A percentile compares a stretch with the other conserved stretches of the same genome.
These are phyloP conservation scores for Salvelinus fontinalis DNA, from an alignment of 2,113 vertebrate genomes.

Conservation along the genomic window DNA sequence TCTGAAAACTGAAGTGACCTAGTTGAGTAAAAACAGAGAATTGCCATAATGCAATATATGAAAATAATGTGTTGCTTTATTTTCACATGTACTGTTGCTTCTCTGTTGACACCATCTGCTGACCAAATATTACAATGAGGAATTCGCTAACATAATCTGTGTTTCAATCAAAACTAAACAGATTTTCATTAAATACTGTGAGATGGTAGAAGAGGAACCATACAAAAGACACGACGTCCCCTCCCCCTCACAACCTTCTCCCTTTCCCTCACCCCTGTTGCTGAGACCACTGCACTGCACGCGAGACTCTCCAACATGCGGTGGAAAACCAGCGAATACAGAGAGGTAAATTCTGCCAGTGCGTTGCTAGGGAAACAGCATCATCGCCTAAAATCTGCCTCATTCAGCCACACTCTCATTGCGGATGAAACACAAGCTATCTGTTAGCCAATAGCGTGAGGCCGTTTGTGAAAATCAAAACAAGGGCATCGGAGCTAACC, in stretches of 20 bases:
- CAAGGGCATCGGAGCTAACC: background rate
- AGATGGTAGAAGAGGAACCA: slow-evolving; percentile 32
- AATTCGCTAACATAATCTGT: slow-evolving; percentile 29
- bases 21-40: slow-evolving; percentile 49
- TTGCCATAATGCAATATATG: slow-evolving; percentile 32
- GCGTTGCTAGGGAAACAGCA: slow-evolving; percentile 72
- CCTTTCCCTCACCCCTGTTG: slow-evolving; percentile 51
- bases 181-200: slow-evolving; percentile 51
- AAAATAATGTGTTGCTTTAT: slow-evolving; percentile 52
- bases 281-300: slow-evolving; percentile 54
- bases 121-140: slow-evolving; percentile 6
- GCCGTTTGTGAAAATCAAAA: background rate
- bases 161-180: slow-evolving; percentile 32
- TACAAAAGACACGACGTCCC: slow-evolving; percentile 49
- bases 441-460: slow-evolving; percentile 18
- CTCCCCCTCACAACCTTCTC: slow-evolving; percentile 43
- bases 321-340: slow-evolving; percentile 56
- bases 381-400: slow-evolving; percentile 36
- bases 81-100: slow-evolving; percentile 14
- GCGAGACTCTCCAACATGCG: slow-evolving; percentile 34
- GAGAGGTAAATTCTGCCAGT: slow-evolving; percentile 59
- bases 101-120: slow-evolving; percentile 44
- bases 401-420: slow-evolving; percentile 35
- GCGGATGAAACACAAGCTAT: slow-evolving; percentile 53
- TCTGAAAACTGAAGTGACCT: slow-evolving; percentile 41